Evolutionary conservation across 2,888 invertebrate genomes (phyloP).

Genomic region (Drosophila hawaiiensis): DNA sequence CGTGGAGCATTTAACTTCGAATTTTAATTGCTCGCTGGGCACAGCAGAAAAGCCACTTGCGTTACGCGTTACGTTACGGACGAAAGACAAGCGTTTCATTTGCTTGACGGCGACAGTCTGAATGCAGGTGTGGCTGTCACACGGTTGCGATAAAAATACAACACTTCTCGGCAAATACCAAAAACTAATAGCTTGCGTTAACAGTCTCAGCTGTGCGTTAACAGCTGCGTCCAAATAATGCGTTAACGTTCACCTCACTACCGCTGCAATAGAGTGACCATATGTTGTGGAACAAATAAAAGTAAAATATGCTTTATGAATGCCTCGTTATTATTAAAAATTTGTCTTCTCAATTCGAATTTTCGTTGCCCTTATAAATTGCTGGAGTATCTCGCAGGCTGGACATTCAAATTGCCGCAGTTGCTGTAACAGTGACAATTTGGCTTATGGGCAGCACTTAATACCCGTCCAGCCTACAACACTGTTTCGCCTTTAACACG

Average conservation of each 20-base stretch:
- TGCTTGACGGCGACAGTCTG: constrained; percentile 63
- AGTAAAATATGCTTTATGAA: not conserved
- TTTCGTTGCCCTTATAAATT: no score
- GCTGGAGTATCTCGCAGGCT: not conserved
- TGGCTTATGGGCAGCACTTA: constrained; percentile 28
- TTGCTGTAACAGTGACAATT: constrained; percentile 1
- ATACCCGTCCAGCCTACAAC: constrained; percentile 2
- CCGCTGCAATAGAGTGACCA: not conserved
- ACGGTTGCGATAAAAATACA: constrained; percentile 20
- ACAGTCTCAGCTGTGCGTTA: constrained; percentile 13
- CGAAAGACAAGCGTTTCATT: constrained; percentile 56
- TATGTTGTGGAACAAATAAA: not conserved
- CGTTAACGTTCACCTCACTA: not conserved
- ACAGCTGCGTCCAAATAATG: not conserved
- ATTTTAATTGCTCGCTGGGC: constrained; percentile 49
- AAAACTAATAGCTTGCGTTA: constrained; percentile 29
- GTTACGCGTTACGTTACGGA: constrained; percentile 62
- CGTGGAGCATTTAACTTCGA: constrained; percentile 36
- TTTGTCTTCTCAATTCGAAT: not conserved
- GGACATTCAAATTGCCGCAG: not conserved
- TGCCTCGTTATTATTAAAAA: not conserved
- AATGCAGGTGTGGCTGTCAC: constrained; percentile 48
- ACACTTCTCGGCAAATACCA: constrained; percentile 32
- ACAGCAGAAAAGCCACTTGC: constrained; percentile 54
- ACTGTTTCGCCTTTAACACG: constrained; percentile 51